These are phyloP conservation scores for Polydrusus pterygomalis DNA, from an alignment of 2,888 invertebrate species.

Conservation along the genomic window DNA sequence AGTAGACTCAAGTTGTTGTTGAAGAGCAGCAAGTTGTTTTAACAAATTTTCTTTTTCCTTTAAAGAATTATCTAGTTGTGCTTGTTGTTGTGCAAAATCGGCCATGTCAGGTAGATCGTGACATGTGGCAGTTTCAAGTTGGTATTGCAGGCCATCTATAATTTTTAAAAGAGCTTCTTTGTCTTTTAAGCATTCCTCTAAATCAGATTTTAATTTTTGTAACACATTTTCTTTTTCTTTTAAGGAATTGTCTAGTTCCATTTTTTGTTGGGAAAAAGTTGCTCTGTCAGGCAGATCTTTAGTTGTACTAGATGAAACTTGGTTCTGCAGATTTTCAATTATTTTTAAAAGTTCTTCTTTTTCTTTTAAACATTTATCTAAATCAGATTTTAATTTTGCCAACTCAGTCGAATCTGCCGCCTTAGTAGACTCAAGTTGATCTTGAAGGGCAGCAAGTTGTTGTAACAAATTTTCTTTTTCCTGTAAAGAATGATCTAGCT, in stretches of 20 bases:
- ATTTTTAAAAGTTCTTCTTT: conserved; percentile 29
- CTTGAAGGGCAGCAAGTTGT: conserved; percentile 24
- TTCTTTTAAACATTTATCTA: conserved; percentile 46
- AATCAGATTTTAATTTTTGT: no score
- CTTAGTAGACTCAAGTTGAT: conserved; percentile 19
- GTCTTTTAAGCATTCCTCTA: no score
- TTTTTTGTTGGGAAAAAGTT: conserved; percentile 15
- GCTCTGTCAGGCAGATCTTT: background rate
- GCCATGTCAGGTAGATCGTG: background rate
- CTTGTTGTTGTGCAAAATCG: conserved; percentile 13
- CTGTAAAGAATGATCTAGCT: no score
- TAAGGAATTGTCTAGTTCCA: conserved; percentile 35
- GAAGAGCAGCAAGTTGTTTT: background rate
- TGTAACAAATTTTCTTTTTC: background rate
- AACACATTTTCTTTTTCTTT: conserved; percentile 51
- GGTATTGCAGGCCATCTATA: no score
- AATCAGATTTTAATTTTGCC: conserved; percentile 20
- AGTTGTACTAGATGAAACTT: background rate
- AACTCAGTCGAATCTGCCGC: background rate
- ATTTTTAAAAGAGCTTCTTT: no score
- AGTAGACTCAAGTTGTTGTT: conserved; percentile 20
- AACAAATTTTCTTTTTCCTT: conserved; percentile 51
- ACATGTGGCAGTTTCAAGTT: no score
- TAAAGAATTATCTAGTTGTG: conserved; percentile 36
- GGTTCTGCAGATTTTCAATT: conserved; percentile 12